Percentiles rank a stretch among this genome's conserved stretches.
These are phyloP conservation scores for Muraenolepis orangiensis DNA, from an alignment of 2,797 vertebrate species.

Conservation along the genomic window DNA sequence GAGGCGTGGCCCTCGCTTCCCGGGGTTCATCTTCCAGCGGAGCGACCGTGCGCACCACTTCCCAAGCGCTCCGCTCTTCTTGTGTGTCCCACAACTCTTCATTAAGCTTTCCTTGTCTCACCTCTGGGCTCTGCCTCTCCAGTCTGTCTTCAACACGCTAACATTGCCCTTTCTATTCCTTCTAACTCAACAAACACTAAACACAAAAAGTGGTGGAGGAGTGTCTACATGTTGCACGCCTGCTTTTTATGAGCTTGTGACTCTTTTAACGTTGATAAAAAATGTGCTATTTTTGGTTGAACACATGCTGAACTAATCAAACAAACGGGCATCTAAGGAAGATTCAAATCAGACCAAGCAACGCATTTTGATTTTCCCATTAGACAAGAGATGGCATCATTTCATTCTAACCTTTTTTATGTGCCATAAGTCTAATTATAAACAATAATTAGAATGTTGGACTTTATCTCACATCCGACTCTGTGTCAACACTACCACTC, in stretches of 20 bases:
- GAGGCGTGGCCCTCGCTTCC: background rate
- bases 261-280: no score
- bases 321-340: no score
- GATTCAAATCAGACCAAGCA: no score
- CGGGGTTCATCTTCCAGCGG: background rate
- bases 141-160: background rate
- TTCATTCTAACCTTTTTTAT: no score
- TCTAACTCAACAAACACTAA: background rate
- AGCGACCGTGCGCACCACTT: background rate
- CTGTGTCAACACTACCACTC: no score
- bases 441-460: no score
- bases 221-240: background rate
- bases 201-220: background rate
- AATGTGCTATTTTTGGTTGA: no score
- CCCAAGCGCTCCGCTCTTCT: background rate
- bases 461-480: no score
- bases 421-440: no score
- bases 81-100: background rate
- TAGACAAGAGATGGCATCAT: no score
- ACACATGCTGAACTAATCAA: no score
- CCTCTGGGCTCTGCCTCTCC: background rate
- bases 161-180: background rate
- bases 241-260: background rate
- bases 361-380: no score
- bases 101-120: background rate